These are phyloP conservation scores for Escarpia spicata DNA, from an alignment of 2,888 invertebrate species.

Conservation along the genomic window DNA sequence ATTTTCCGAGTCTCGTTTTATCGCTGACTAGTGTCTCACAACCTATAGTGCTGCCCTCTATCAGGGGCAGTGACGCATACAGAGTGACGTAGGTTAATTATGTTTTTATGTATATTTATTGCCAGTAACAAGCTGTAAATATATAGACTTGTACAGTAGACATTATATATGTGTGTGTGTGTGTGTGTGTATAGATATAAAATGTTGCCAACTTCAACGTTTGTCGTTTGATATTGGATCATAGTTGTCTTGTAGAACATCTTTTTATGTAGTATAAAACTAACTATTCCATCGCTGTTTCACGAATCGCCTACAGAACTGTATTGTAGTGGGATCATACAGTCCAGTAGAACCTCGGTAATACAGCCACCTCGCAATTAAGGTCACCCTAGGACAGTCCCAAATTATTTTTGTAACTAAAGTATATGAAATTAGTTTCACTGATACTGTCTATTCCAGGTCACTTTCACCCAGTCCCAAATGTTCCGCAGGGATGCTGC, in stretches of 20 bases:
- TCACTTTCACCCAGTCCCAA: no score
- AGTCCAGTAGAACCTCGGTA: background rate
- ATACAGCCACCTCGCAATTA: no score
- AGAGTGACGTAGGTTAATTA: background rate
- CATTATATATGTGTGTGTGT: background rate
- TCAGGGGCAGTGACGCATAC: background rate
- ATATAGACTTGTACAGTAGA: constrained; percentile 13
- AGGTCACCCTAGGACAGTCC: no score
- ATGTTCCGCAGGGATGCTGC: no score
- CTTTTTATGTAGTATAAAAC: no score
- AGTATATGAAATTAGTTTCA: no score
- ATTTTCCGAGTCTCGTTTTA: background rate
- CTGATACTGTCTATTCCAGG: no score
- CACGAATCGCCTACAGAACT: background rate
- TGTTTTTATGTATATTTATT: constrained; percentile 11
- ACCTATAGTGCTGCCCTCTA: background rate
- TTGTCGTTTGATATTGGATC: background rate
- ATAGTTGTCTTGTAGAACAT: background rate
- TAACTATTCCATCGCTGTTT: background rate
- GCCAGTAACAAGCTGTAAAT: background rate
- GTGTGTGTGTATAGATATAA: constrained; percentile 13
- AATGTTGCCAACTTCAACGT: background rate
- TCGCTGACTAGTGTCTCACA: background rate
- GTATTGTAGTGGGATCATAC: background rate
- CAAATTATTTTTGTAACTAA: no score